Evolutionary conservation across 2,797 vertebrate genomes (phyloP).

Genomic region (Epinephelus coioides): DNA sequence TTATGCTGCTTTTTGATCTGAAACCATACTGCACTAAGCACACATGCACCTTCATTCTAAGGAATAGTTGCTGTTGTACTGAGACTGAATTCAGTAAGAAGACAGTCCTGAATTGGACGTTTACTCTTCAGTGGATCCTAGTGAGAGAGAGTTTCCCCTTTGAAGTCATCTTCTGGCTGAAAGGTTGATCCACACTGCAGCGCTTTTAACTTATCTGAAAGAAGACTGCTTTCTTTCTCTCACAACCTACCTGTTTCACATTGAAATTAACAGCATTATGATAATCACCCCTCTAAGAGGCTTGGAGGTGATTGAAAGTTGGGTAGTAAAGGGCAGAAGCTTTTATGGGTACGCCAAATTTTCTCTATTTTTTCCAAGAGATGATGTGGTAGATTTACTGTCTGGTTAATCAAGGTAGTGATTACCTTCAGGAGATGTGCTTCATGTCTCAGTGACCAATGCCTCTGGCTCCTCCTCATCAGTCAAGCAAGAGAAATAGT

Average conservation of each 20-base stretch:
- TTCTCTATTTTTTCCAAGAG: neutral
- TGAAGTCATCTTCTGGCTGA: conserved; percentile 42
- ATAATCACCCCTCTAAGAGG: conserved; percentile 19
- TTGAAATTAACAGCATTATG: conserved; percentile 26
- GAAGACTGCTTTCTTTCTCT: too few species aligned
- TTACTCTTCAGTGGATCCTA: conserved; percentile 7
- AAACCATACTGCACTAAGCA: neutral
- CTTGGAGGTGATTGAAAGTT: conserved; percentile 32
- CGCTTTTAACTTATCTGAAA: conserved; percentile 17
- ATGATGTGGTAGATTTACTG: conserved; percentile 13
- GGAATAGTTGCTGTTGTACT: conserved; percentile 23
- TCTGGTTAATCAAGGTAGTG: conserved; percentile 2
- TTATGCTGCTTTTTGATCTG: conserved; percentile 37
- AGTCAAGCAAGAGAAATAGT: conserved; percentile 25
- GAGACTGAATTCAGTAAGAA: conserved; percentile 18
- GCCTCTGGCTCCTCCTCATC: neutral
- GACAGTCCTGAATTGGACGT: neutral
- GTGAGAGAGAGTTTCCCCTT: conserved; percentile 15
- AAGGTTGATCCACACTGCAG: conserved; percentile 34
- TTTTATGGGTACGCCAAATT: neutral
- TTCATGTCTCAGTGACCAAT: conserved; percentile 13
- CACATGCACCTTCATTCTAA: neutral
- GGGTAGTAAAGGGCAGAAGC: conserved; percentile 1
- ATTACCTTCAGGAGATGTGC: conserved; percentile 1
- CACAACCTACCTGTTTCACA: conserved; percentile 19